Base-by-base conservation (phyloP, 1,140 invertebrate genomes). In the Drosophila lowei region DNA sequence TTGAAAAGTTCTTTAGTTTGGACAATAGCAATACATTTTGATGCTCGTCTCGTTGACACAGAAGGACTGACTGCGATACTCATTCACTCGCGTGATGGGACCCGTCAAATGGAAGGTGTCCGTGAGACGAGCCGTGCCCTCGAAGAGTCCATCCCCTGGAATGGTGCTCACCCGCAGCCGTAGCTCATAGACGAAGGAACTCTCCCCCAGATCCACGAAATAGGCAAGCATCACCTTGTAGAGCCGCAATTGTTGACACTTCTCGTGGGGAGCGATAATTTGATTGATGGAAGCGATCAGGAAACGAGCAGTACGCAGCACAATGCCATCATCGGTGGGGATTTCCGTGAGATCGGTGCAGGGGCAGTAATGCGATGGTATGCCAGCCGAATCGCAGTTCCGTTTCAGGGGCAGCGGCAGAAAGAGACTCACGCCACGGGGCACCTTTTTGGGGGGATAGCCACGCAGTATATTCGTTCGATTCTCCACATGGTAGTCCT, bases 401-500 rank as follows among this genome's bases (percentile, higher is more conserved):
- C 97, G 92, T 44, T 94, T 92, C 13, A 92, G 90, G 0, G 95
- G 93, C 48, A 97, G 93, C 1, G 94, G 92, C 1, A 94, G 86
- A 85, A 97, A 96, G 66, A 96, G 93, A 90, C 96, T 97, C 15
- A 96, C 94, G 1, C 95, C 94, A 57, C 93, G 92, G 1, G 92
- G 80, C 18, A 43, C 7, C n/a, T 7, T 57, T 8, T 70, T 42
- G 0, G 13, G 9, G 7, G 34, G 0, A 7, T 6, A 11, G 0
- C 7, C 9, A 21, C 11, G 11, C 2, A 74, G 41, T 0, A 11
- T 7, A 3, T 54, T 70, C n/a, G 30, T 70, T 13, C 86, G 77
- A 34, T 63, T 44, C 52, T 59, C 64, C 1, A 92, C 28, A 1
- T 21, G 21, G 7, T 77, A 46, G 13, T 91, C 50, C 3, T 73